These are phyloP conservation scores for Choristoneura rosaceana DNA, from an alignment of 2,888 invertebrate species.

Conservation along the genomic window DNA sequence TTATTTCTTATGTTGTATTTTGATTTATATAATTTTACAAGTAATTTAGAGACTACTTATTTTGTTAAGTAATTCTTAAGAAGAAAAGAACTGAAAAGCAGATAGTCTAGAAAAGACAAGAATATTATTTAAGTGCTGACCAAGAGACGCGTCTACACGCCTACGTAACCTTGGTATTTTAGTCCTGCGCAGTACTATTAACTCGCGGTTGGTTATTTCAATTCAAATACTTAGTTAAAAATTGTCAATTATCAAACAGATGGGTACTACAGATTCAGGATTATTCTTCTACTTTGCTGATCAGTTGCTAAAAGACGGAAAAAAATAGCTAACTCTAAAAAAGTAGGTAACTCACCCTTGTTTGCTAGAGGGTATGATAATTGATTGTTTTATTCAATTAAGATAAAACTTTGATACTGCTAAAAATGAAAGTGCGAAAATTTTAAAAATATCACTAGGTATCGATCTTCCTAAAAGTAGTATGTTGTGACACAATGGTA, in stretches of 20 bases:
- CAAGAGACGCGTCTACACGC: neutral
- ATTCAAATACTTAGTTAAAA: neutral
- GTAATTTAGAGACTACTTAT: neutral
- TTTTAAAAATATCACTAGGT: too few relatives aligned
- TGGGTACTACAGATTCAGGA: neutral
- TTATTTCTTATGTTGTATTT: neutral
- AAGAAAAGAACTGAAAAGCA: neutral
- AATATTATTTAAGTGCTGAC: neutral
- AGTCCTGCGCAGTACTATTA: neutral
- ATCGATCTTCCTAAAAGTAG: too few relatives aligned
- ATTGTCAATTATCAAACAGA: neutral
- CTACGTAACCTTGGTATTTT: neutral
- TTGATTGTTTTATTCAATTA: neutral
- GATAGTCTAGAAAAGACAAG: neutral
- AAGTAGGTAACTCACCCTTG: constrained; percentile 15
- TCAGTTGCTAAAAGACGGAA: constrained; percentile 15
- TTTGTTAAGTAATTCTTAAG: neutral
- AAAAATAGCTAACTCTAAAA: neutral
- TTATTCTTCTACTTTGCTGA: neutral
- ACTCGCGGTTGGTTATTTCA: neutral
- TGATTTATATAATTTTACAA: neutral
- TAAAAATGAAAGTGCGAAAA: neutral
- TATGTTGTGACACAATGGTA: too few relatives aligned
- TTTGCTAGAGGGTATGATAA: neutral
- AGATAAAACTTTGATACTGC: neutral